Evolutionary conservation across 2,888 invertebrate species (phyloP), one percentile per base, ranked within the genome.

Genomic region (Tortricodes alternella): DNA sequence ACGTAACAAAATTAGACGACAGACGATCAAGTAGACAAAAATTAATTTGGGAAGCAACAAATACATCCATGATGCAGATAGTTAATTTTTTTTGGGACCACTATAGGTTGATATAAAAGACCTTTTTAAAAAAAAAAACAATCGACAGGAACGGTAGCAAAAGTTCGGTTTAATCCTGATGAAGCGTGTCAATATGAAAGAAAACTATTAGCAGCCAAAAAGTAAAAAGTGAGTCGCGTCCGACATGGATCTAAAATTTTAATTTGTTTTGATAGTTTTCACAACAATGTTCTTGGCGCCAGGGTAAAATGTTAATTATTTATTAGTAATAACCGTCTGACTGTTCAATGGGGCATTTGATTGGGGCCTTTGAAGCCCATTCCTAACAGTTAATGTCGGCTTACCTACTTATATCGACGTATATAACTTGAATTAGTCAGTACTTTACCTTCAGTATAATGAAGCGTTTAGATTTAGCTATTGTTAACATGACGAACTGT

Each of bases 131-230:
- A 67, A 75, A 80, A 80, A 74, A 68, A 62, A 74, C 65, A 73
- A 76, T 70, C 70, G 68, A 61, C 70, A 73, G 74, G 76, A 84
- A 84, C 90, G 83, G 90, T 90, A 90, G 90, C 90, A 77, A 78
- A 78, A 76, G 78, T 77, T 76, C 78, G 67, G 74, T 85, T 85
- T 84, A 80, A 83, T 75, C 65, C 59, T 71, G 73, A 80, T 78
- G 75, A 74, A 74, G 73, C 86, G 81, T 88, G 72, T 77, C 86
- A 76, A 68, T 78, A 78, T 81, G 77, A 83, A 85, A 83, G 82
- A 83, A 86, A 81, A 74, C 84, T 77, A 81, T 85, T 85, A 79
- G 73, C 75, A 73, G 76, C 67, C 52, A 65, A 75, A 80, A 75
- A 73, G 67, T 68, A 68, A 57, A 57, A 71, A 74, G 73, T 64